Evolutionary conservation across 2,888 invertebrate species (phyloP), one percentile per base, ranked within the genome.

Genomic region (Hartigia nigra): DNA sequence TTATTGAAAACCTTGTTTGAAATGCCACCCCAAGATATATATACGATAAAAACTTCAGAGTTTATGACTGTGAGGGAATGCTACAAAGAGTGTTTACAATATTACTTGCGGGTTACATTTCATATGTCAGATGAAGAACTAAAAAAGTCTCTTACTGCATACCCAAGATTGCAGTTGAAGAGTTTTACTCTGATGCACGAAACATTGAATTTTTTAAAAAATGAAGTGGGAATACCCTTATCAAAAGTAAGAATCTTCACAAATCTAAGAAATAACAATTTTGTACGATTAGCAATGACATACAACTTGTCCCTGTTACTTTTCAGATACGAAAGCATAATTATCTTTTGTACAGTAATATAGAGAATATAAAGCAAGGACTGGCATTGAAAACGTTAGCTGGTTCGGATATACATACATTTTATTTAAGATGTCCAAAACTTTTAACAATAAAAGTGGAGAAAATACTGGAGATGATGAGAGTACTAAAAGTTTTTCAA

Each of bases 341-440:
- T 0, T 95, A 94, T 82, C 87, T 96, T 2, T 89, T 95, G 74
- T 92, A 93, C 76, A 92, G 92, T 1, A 94, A 95, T 87, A 94
- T 95, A 0, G 89, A 93, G 1, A 94, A 95, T 83, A 92, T 95
- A 0, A 92, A 92, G 79, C 91, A 93, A 23, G 93, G 95, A 70
- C 85, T 95, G 3, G 55, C 55, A 55, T 9, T 55, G 2, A 55
- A 55, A 1, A 91, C 90, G 0, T 88, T 95, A 69, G 93, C 93
- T 76, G 94, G 94, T 0, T 85, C 93, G 2, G 93, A 94, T 83
- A 93, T 95, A 75, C 91, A 91, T 78, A 92, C 93, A 23, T 5
- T 86, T 93, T 93, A 55, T 92, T 95, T 69, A 92, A 89, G 88
- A 32, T 93, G 94, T 85, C 96, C 96, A 14, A 94, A 94, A 82